phyloP scores from a whole-genome alignment of 2,113 vertebrate genomes.

The Triplophysa tibetana region DNA sequence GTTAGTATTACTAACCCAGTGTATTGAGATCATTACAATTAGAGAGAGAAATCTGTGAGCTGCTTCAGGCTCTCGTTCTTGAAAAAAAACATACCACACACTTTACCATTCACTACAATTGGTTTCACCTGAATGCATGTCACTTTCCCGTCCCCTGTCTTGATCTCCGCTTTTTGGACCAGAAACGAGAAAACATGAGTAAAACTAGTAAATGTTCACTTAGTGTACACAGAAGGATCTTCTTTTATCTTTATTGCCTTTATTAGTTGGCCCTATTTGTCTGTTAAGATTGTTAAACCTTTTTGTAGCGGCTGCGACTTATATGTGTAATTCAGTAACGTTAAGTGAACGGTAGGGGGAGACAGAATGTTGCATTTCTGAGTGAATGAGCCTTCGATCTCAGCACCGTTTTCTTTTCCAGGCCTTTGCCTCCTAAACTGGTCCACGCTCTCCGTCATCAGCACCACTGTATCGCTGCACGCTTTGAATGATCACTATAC shows the following conservation, averaged over 20 bases:
- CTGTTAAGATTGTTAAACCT: neutral
- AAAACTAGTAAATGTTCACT: no score
- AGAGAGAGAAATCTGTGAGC: no score
- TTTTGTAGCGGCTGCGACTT: neutral
- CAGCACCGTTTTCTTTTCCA: conserved; percentile 45
- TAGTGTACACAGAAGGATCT: no score
- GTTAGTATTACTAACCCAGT: no score
- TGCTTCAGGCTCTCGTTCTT: no score
- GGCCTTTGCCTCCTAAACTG: conserved; percentile 46
- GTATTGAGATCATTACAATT: no score
- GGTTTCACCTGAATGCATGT: no score
- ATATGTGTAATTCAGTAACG: neutral
- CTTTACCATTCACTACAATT: no score
- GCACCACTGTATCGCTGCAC: conserved; percentile 34
- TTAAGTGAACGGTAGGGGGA: conserved; percentile 48
- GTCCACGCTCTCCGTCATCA: conserved; percentile 30
- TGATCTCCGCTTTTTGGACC: neutral
- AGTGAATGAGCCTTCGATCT: neutral
- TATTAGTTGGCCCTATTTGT: neutral
- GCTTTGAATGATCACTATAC: conserved; percentile 26
- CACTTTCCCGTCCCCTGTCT: no score
- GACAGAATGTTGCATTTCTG: conserved; percentile 39
- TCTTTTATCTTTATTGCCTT: no score
- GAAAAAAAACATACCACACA: no score
- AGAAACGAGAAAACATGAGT: no score